Base-by-base conservation (phyloP, 2,888 invertebrate species). In the Hedychridium roseum region DNA sequence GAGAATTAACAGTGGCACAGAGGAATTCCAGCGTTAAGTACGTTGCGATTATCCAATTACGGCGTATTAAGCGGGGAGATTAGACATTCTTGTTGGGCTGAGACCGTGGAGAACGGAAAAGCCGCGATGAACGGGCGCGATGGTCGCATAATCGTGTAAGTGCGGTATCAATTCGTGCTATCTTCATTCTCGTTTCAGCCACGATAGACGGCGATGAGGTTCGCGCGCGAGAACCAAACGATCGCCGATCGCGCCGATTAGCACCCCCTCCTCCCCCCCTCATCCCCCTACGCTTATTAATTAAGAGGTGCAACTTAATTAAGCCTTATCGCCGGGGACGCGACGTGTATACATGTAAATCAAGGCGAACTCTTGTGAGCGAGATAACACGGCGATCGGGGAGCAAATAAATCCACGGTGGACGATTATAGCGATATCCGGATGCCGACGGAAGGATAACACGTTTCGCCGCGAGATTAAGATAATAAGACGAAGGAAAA, bases 281-380 rank as follows among this genome's bases (percentile, higher is more conserved):
- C 27, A 5, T 12, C n/a, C 7, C 18, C 32, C 35, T 43, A 21
- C 54, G 47, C 63, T 65, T 71, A 69, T 72, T 70, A 71, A 72
- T 73, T 72, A 69, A 66, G 61, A 60, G 57, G 59, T 57, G 65
- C 62, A 61, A 70, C 64, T 70, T 64, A 71, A 73, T 73, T 70
- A 68, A 71, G 57, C 46, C 60, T 71, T 71, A 69, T 65, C 65
- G 57, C 44, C 39, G 36, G 49, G 17, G 18, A 62, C 65, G n/a
- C n/a, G 54, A 68, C 64, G 64, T 66, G 70, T 70, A 70, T 61
- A 64, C 70, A 62, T 71, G 71, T 70, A 68, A 73, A 70, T 73
- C 68, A 63, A 61, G 60, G 60, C 23, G 38, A 31, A 35, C 34
- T 23, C 32, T 39, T 26, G 43, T 28, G 32, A 18, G 27, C 16